Conservation (phyloP, 2,113 vertebrate species). For the Talpa occidentalis region DNA sequence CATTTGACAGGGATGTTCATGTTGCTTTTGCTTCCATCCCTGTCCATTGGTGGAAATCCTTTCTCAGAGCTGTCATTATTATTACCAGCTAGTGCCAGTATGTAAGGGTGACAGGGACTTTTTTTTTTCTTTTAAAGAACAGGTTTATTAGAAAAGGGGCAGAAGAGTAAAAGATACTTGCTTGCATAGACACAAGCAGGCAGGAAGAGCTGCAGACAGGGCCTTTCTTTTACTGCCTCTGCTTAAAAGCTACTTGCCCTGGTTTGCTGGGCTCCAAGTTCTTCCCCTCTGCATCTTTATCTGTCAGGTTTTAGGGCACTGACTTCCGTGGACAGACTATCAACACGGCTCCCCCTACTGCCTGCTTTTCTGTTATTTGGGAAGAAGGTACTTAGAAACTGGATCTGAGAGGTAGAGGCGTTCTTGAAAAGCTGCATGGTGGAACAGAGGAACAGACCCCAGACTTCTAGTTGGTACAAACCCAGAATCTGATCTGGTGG, state of each 20-base stretch:
- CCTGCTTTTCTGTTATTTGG: constrained; percentile 23
- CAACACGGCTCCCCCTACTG: no score
- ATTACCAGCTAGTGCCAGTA: neutral
- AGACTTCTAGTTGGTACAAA: neutral
- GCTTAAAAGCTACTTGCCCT: neutral
- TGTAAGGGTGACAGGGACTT: neutral
- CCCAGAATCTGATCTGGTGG: neutral
- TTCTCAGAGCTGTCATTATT: neutral
- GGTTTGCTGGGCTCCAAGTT: neutral
- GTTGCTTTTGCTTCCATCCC: neutral
- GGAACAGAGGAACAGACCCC: neutral
- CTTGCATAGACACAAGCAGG: no score
- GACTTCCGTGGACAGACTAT: no score
- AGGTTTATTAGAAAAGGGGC: no score
- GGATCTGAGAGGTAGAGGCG: constrained; percentile 14
- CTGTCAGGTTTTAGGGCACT: neutral
- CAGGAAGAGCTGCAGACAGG: no score
- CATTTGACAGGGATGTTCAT: neutral
- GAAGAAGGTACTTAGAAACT: neutral
- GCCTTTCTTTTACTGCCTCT: neutral
- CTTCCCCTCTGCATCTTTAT: neutral
- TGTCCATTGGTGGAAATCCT: neutral
- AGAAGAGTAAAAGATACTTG: no score
- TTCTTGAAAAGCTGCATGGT: constrained; percentile 12
- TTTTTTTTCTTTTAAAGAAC: no score